Percentiles rank a stretch among this genome's conserved stretches.
These are phyloP conservation scores for Erannis defoliaria DNA, from an alignment of 2,888 invertebrate species.

Conservation along the genomic window DNA sequence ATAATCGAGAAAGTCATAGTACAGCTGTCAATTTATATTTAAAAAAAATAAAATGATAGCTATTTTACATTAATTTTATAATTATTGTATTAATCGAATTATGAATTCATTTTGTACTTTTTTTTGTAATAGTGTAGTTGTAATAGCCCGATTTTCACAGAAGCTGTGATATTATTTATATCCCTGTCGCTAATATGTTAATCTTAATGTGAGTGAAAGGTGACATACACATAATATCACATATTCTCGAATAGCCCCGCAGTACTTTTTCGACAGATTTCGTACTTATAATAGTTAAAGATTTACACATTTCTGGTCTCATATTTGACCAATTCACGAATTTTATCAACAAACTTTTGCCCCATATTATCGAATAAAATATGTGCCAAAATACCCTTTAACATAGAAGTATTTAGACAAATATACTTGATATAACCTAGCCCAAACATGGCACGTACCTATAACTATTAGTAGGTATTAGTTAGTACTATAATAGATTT, in stretches of 20 bases:
- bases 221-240: too few relatives aligned
- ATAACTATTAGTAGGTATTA: slow-evolving; percentile 13
- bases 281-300: background rate
- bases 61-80: too few relatives aligned
- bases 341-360: slow-evolving; percentile 20
- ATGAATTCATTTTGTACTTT: too few relatives aligned
- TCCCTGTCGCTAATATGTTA: too few relatives aligned
- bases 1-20: background rate
- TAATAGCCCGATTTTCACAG: too few relatives aligned
- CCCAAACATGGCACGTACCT: slow-evolving; percentile 29
- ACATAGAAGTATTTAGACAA: slow-evolving; percentile 26
- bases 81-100: too few relatives aligned
- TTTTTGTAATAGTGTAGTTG: too few relatives aligned
- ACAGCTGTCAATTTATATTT: background rate
- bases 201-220: too few relatives aligned
- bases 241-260: too few relatives aligned
- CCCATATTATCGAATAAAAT: slow-evolving; percentile 31
- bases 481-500: slow-evolving; percentile 28
- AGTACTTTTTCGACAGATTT: background rate
- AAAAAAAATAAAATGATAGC: too few relatives aligned
- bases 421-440: slow-evolving; percentile 29
- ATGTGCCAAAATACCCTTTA: slow-evolving; percentile 28
- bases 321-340: slow-evolving; percentile 10
- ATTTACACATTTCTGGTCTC: slow-evolving; percentile 6
- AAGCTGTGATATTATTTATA: too few relatives aligned